Base-by-base conservation (phyloP, 2,113 vertebrate genomes). In the Antennarius striatus region DNA sequence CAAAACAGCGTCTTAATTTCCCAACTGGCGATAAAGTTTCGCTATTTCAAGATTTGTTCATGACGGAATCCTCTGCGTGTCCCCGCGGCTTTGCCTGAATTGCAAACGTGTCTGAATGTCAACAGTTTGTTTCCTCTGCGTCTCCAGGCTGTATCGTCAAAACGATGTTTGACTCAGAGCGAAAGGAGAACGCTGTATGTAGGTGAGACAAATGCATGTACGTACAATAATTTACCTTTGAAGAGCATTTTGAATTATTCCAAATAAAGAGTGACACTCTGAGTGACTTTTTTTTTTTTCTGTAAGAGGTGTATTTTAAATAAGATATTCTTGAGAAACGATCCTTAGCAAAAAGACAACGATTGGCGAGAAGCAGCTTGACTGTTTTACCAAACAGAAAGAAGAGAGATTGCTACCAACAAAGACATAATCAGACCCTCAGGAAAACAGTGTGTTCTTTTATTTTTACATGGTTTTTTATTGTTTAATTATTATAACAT, bases 1-100 rank as follows among this genome's bases (percentile, higher is more conserved):
- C 49, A 56, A 48, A 68, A 60, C 16, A 4, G 14, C 1, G 0
- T 54, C 36, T 70, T 79, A 22, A 77, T 84, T 72, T 72, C 55
- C 65, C 60, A 2, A 0, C 16, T 66, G 61, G 75, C 55, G 56
- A 36, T 14, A 71, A 69, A 62, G 43, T 71, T 58, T 61, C 22
- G 28, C 52, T 68, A 48, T 42, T 66, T 46, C 7, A 51, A 36
- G 39, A 65, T 54, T 49, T 36, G 47, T 56, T 76, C 29, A 56
- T n/a, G 29, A 5, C 9, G 56, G 43, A 66, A 48, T 17, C 32
- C 45, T 50, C 70, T 30, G 28, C 52, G 59, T 78, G 36, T 77
- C 12, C n/a, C 13, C 10, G 29, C 32, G 42, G 30, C 10, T 47
- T 51, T 15, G 30, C 12, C 12, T 65, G 7, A 8, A 47, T 43